phyloP scores from a whole-genome alignment of 1,140 invertebrate species.

The Trachymyrmex cornetzi region DNA sequence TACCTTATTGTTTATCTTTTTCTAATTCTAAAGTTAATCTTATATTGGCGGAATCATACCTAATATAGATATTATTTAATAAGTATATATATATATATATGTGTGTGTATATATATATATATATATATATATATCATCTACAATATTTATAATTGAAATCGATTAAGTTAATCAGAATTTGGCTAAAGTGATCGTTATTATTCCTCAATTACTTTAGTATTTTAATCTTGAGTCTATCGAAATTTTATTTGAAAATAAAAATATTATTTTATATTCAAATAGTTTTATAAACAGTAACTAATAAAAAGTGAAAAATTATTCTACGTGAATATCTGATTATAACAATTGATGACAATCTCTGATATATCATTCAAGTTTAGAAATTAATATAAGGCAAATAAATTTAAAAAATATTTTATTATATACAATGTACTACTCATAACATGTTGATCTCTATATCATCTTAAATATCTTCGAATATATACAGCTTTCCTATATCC shows the following conservation, averaged over 20 bases:
- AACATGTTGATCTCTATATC: neutral
- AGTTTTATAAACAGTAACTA: no score
- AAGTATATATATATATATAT: no score
- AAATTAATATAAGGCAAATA: neutral
- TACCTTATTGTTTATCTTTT: no score
- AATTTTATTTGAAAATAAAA: constrained; percentile 1
- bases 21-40: no score
- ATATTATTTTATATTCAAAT: neutral
- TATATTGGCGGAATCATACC: no score
- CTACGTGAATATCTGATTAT: no score
- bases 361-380: neutral
- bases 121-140: no score
- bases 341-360: neutral
- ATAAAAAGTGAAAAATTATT: neutral
- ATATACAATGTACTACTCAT: neutral
- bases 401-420: neutral
- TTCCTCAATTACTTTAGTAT: neutral
- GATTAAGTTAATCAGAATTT: no score
- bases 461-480: neutral
- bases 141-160: no score
- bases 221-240: neutral
- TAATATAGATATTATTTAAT: no score
- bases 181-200: neutral
- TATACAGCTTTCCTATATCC: neutral
- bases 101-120: no score